Evolutionary conservation across 92 coral and sea anemone genomes (phyloP).

Genomic region (Desmophyllum pertusum): DNA sequence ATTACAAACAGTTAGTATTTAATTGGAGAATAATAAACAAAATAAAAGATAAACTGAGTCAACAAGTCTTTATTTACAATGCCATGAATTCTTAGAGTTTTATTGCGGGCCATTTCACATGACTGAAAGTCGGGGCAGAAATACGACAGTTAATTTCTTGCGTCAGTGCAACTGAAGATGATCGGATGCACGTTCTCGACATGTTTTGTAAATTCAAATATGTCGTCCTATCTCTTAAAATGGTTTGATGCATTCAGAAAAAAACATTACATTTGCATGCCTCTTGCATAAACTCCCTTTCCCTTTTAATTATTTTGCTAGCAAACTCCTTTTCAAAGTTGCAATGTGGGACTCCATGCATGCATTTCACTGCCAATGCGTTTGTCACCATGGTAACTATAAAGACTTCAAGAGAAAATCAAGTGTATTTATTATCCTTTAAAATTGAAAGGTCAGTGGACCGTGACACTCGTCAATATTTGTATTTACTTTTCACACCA

Average conservation of each 20-base stretch:
- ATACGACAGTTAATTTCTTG: neutral
- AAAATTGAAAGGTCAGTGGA: neutral
- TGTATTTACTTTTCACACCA: no score
- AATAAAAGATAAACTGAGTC: neutral
- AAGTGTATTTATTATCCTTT: no score
- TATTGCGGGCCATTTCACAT: neutral
- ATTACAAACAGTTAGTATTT: neutral
- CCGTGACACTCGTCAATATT: neutral
- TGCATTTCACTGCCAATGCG: neutral
- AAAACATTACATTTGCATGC: no score
- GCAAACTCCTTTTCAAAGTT: no score
- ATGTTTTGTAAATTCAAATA: no score
- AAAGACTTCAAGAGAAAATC: neutral
- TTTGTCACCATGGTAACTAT: neutral
- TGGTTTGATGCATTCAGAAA: no score
- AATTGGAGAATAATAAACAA: neutral
- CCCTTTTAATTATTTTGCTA: no score
- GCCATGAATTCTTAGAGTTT: neutral
- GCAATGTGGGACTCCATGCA: no score
- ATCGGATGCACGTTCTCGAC: no score
- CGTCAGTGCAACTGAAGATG: no score
- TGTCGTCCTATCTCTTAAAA: no score
- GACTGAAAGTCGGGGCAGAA: neutral
- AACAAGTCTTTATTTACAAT: neutral
- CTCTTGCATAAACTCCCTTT: no score